Evolutionary conservation across 2,888 invertebrate genomes (phyloP), one percentile per base, ranked within the genome.

Genomic region (Drosophila setosimentum): DNA sequence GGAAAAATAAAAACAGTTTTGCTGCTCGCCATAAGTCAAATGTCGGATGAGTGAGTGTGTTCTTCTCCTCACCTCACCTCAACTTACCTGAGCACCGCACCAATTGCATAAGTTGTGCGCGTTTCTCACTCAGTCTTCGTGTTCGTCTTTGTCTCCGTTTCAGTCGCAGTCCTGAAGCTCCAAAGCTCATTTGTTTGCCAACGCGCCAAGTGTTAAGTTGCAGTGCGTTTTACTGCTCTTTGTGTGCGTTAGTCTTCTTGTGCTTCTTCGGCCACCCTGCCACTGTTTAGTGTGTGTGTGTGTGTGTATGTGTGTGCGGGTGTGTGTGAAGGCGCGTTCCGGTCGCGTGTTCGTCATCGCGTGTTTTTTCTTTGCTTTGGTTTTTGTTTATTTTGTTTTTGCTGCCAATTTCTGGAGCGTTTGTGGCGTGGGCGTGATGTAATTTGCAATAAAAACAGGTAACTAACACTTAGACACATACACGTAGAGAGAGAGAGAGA

Each of bases 381-480:
- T 24, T 58, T n/a, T 50, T 63, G 45, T 53, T 51, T 24, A 16
- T 35, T 35, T 53, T 59, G 13, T 66, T 63, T 61, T 80, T 62
- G 64, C 72, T 62, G 64, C 72, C 54, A 66, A 75, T 83, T 80
- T 73, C 35, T 58, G 18, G 51, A 51, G 37, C 48, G 27, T 50
- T 65, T 49, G 49, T 73, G 73, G 70, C 64, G 90, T 83, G 83
- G 85, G 85, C 85, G 89, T 85, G 85, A 85, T 85, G 89, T 85
- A 85, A 86, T 89, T 87, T 87, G 83, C 89, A 72, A 85, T 84
- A 85, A 87, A 89, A 78, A 68, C 82, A 79, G 80, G 89, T 87
- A 85, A 79, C 88, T 83, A 85, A 89, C 88, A 80, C 73, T 78
- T 68, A 50, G 29, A 62, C 48, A 62, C 18, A 57, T 35, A 66